These are phyloP conservation scores for Venustaconcha ellipsiformis DNA, from an alignment of 1,140 invertebrate genomes.

Conservation along the genomic window DNA sequence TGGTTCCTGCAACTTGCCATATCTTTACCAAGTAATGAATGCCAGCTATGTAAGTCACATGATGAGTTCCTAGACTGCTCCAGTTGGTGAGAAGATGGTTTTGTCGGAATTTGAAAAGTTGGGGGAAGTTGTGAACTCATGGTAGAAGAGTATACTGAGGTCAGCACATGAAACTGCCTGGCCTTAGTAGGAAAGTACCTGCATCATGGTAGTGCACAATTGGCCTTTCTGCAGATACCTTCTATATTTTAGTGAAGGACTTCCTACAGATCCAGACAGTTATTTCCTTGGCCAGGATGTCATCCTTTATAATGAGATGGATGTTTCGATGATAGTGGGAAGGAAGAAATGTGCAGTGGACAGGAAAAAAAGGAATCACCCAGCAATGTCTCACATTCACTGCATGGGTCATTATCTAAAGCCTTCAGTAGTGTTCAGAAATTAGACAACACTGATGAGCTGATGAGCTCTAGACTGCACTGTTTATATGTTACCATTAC, in stretches of 20 bases:
- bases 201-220: background rate
- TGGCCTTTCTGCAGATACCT: background rate
- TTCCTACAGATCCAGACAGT: background rate
- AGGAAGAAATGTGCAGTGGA: constrained; percentile 23
- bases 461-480: background rate
- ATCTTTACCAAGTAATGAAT: constrained; percentile 4
- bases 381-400: constrained; percentile 18
- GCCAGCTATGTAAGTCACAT: background rate
- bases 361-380: constrained; percentile 8
- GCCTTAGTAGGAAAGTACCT: constrained; percentile 1
- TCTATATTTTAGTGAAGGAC: background rate
- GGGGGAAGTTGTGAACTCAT: background rate
- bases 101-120: background rate
- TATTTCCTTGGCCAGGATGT: background rate
- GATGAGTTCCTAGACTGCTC: background rate
- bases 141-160: constrained; percentile 1
- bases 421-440: background rate
- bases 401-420: constrained; percentile 21
- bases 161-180: background rate
- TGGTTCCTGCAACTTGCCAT: background rate
- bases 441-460: background rate
- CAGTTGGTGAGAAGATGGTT: background rate
- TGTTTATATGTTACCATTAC: constrained; percentile 12
- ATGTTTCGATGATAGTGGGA: constrained; percentile 17
- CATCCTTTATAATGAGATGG: constrained; percentile 27